Conservation (phyloP, 1,140 invertebrate species). For the Mylabris phalerata region DNA sequence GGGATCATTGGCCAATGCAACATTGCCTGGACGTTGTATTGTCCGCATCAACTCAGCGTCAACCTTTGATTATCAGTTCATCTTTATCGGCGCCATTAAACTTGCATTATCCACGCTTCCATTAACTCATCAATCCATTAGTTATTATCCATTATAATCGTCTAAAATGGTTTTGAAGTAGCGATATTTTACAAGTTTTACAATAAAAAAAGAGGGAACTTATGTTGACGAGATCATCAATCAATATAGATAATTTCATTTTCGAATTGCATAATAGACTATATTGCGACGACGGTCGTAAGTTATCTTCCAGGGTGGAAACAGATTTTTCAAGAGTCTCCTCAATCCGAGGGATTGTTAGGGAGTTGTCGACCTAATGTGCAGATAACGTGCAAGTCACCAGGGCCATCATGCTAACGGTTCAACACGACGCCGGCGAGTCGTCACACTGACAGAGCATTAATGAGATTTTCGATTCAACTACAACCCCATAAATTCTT, state of each 20-base stretch:
- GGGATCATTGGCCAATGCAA: conserved; percentile 12
- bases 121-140: conserved; percentile 29
- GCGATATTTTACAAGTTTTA: conserved; percentile 21
- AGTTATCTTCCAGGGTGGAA: conserved; percentile 20
- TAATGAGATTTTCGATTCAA: conserved; percentile 13
- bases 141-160: conserved; percentile 14
- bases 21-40: conserved; percentile 4
- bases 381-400: conserved; percentile 26
- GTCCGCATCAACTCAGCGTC: conserved; percentile 11
- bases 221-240: conserved; percentile 20
- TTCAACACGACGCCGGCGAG: conserved; percentile 9
- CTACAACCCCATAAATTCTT: too few species aligned
- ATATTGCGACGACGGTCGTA: conserved; percentile 12
- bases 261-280: conserved; percentile 24
- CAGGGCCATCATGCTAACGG: conserved; percentile 14
- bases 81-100: conserved; percentile 17
- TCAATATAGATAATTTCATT: conserved; percentile 29
- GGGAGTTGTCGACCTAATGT: conserved; percentile 18
- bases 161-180: conserved; percentile 16
- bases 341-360: neutral
- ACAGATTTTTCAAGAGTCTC: conserved; percentile 22
- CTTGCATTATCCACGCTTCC: conserved; percentile 18
- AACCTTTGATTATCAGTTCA: conserved; percentile 15
- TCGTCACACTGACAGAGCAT: conserved; percentile 15
- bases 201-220: conserved; percentile 13